A percentile compares a stretch with the other conserved stretches of the same genome.
phyloP scores from a whole-genome alignment of 2,797 vertebrate species.

The Zenarchopterus dispar region DNA sequence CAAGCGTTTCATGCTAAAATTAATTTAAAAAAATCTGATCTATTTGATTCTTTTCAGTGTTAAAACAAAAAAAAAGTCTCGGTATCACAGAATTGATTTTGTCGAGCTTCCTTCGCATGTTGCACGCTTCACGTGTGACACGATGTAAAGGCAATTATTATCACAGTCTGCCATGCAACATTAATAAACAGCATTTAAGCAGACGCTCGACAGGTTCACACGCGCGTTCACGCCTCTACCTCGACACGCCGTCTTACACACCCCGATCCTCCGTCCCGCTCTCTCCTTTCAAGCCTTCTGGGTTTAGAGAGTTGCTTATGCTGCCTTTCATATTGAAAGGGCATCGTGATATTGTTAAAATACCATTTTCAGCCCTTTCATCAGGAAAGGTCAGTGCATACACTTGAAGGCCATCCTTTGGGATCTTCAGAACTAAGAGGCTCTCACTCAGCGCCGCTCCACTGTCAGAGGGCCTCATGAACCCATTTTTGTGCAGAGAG shows the following conservation, averaged over 20 bases:
- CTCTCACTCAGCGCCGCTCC: constrained; percentile 64
- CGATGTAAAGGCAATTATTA: no score
- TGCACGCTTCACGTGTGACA: no score
- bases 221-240: constrained; percentile 27
- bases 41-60: no score
- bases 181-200: no score
- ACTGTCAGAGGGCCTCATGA: constrained; percentile 68
- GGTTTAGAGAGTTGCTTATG: constrained; percentile 69
- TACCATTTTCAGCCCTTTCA: constrained; percentile 82
- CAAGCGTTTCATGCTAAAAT: no score
- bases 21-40: no score
- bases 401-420: constrained; percentile 79
- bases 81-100: no score
- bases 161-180: no score
- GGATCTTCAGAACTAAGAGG: constrained; percentile 73
- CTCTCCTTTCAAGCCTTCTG: constrained; percentile 55
- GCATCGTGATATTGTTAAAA: constrained; percentile 85
- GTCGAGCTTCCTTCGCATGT: no score
- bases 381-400: constrained; percentile 85
- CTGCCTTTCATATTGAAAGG: constrained; percentile 83
- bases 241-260: constrained; percentile 30
- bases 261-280: constrained; percentile 25
- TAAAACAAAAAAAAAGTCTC: no score
- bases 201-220: no score
- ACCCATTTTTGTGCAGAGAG: constrained; percentile 65